Base-by-base conservation (phyloP, 2,797 vertebrate genomes). In the Myioborus melanocephalus region DNA sequence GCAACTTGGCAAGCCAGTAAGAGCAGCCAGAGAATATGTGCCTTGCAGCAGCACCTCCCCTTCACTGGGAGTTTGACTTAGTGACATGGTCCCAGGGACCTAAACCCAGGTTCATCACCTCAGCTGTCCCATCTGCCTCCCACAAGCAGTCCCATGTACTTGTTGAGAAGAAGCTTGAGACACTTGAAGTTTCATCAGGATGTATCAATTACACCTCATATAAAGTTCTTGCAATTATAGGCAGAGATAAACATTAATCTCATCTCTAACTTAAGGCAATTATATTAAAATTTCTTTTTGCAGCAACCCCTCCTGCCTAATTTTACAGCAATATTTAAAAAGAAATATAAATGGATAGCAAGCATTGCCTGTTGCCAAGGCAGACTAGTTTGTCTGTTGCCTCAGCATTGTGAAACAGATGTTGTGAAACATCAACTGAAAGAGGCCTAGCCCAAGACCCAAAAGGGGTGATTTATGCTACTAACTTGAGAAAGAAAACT, bases 341-440 rank as follows among this genome's bases (percentile, higher is more conserved):
- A 49, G 28, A 82, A 79, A 59, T 60, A 27, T 49, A 86, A 90
- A 76, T 6, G 8, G 35, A 49, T 49, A 76, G 32, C 35, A 76
- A 76, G 32, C 35, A 82, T 34, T 22, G 65, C 3, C 34, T 84
- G 77, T 79, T 1, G 0, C 78, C 79, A 87, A 66, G 47, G 41
- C 73, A 89, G 90, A 80, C 78, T 60, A 56, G 26, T 73, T 70
- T 82, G 21, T n/a, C 32, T n/a, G 21, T 89, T 94, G 60, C 44
- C 43, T 73, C 71, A 77, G 21, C 7, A 5, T 93, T 97, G 89
- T 95, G 92, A 95, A 95, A 96, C 56, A 32, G 43, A 26, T 39
- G 46, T 95, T 94, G 89, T 83, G 93, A 95, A 95, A 95, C 14
- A 85, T 24, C 56, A 73, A 34, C 47, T 66, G 60, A 92, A 93